Evolutionary conservation across 2,113 vertebrate genomes (phyloP), one percentile per base, ranked within the genome.

Genomic region (Xiphorhynchus elegans): DNA sequence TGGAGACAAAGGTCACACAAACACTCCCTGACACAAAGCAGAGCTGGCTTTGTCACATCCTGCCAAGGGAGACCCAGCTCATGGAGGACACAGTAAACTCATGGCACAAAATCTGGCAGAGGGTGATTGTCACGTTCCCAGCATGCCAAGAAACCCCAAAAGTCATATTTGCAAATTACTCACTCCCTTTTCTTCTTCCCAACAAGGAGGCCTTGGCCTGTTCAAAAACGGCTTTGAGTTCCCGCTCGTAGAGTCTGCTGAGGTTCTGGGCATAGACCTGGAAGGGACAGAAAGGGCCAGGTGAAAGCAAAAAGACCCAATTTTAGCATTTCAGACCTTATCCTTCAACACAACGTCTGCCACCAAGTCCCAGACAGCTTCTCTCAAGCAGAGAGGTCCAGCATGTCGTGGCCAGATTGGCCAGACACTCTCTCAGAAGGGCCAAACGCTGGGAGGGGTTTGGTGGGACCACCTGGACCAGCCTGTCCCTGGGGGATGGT

Each of bases 221-320:
- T 29, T 96, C 90, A 23, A 95, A 97, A 9, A 97, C 80, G 44
- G 89, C 83, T 91, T 89, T 96, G 90, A 94, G 89, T 82, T 97
- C 92, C 64, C 5, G 10, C 10, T 95, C 59, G 1, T 96, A 93
- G 52, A 96, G 85, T 50, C 87, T 84, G 70, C 85, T 55, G 26
- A 96, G 90, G 39, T 84, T 90, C 81, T 95, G 92, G 60, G 94
- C 72, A 37, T 96, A 97, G 35, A 97, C 92, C 97, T 98, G 84
- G 39, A 35, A 67, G 11, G 23, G 8, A 70, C 11, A 55, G 9
- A 12, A 70, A 58, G 0, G 11, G 5, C 7, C 81, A 58, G n/a
- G 25, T 10, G 26, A 84, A 58, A 31, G 25, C 23, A 81, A 86
- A 80, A 70, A 7, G 4, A 10, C 2, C 21, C n/a, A 21, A 40